Base-by-base conservation (phyloP, 1,140 invertebrate genomes). In the Papilio polyxenes region DNA sequence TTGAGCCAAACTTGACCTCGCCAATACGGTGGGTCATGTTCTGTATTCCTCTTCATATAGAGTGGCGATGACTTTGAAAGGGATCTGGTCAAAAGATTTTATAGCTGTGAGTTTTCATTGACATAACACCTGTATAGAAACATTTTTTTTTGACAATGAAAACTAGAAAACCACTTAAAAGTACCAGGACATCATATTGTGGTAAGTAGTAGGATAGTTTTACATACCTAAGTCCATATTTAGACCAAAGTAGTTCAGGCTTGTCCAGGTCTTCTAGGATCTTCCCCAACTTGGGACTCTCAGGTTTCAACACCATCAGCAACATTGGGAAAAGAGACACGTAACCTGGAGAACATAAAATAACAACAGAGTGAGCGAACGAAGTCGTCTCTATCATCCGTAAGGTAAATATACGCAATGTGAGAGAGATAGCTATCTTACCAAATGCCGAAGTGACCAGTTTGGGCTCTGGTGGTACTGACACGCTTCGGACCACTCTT, bases 1-100 rank as follows among this genome's bases (percentile, higher is more conserved):
- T 99, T 99, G 56, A 99, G 97, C 99, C 99, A 99, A 84, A 99
- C 98, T 49, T 98, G 95, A 3, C 99, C 99, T 75, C 99, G 95
- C 99, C 99, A 99, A 93, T 99, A 99, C 75, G 99, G 99, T 17
- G 98, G 98, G 95, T 99, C 99, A 91, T 99, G 98, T 89, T 99
- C 98, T 0, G 99, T 99, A 92, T 99, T 99, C n/a, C 96, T 95
- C 90, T 97, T 97, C 95, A 97, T 97, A 90, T 99, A 99, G 10
- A 99, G 92, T 0, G 98, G 97, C 0, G 98, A 97, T 15, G 95
- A 96, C 89, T 97, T 98, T 0, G 98, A 97, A 3, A 99, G 94
- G 0, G 99, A 99, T 94, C 95, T 96, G 86, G 6, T 72, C 40
- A 56, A 69, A 51, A 17, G 17, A 59, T 17, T 31, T 17, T 44